These are phyloP conservation scores for Turdus rufiventris DNA, from an alignment of 2,113 vertebrate species.

Conservation along the genomic window DNA sequence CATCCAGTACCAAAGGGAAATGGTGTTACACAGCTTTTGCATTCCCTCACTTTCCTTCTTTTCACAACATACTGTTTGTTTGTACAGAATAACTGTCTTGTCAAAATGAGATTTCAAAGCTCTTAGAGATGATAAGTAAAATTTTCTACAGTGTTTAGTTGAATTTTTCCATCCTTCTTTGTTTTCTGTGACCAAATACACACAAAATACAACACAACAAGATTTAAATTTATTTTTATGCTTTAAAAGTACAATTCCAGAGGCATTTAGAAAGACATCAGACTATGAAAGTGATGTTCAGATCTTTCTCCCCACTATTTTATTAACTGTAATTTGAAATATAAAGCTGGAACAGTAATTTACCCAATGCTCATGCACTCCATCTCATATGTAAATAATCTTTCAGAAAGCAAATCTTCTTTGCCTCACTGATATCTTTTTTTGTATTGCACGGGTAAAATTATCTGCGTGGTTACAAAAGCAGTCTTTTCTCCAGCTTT, in stretches of 20 bases:
- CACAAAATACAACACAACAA: background rate
- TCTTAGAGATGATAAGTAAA: background rate
- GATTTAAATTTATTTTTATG: background rate
- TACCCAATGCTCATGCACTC: background rate
- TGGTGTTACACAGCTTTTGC: background rate
- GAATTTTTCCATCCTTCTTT: background rate
- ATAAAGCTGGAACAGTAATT: background rate
- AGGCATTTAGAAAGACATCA: background rate
- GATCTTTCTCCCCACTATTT: accelerated
- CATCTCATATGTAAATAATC: background rate
- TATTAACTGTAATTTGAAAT: background rate
- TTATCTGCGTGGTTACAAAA: background rate
- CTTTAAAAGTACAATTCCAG: background rate
- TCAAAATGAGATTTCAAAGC: background rate
- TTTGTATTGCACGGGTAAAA: background rate
- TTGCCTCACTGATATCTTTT: background rate
- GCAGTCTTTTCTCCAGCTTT: background rate
- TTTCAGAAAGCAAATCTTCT: background rate
- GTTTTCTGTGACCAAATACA: background rate
- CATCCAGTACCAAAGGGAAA: background rate
- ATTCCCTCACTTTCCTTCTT: background rate
- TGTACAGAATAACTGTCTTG: background rate
- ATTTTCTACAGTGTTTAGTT: background rate
- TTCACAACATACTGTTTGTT: background rate
- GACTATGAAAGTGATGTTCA: background rate